A percentile compares a stretch with the other conserved stretches of the same genome.
Conservation (phyloP, 2,113 vertebrate genomes). For the Podocnemis expansa region DNA sequence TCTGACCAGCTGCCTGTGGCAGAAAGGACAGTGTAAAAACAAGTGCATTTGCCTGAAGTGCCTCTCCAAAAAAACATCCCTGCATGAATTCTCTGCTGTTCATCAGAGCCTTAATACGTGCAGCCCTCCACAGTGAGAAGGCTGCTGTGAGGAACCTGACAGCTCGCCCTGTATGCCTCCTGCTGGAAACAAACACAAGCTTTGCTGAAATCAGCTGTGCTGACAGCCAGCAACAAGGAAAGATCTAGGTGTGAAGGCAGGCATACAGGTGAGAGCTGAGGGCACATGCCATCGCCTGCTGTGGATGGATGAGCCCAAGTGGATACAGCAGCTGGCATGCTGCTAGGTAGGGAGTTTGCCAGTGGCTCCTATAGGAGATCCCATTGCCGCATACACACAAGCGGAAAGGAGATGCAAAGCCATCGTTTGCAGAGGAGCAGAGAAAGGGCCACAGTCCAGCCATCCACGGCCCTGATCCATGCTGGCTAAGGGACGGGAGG, state of each 20-base stretch:
- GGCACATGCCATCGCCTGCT: not conserved
- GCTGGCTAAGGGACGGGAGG: not conserved
- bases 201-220: not conserved
- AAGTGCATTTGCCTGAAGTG: not conserved
- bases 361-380: not conserved
- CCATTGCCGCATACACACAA: not conserved
- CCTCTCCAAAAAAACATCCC: not conserved
- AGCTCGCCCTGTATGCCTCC: not conserved
- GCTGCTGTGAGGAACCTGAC: not conserved
- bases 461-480: not conserved
- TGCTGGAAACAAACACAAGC: not conserved
- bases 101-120: not conserved
- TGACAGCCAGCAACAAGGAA: not conserved
- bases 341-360: not conserved
- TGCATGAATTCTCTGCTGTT: not conserved
- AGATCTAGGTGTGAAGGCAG: not conserved
- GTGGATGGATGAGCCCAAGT: not conserved
- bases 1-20: slow-evolving; percentile 1
- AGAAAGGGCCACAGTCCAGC: not conserved
- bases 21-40: slow-evolving; percentile 28
- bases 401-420: not conserved
- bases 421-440: not conserved
- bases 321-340: not conserved
- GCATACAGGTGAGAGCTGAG: not conserved
- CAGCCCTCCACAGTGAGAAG: not conserved